Evolutionary conservation across 2,797 vertebrate genomes (phyloP), one percentile per base, ranked within the genome.

Genomic region (Manis pentadactyla): DNA sequence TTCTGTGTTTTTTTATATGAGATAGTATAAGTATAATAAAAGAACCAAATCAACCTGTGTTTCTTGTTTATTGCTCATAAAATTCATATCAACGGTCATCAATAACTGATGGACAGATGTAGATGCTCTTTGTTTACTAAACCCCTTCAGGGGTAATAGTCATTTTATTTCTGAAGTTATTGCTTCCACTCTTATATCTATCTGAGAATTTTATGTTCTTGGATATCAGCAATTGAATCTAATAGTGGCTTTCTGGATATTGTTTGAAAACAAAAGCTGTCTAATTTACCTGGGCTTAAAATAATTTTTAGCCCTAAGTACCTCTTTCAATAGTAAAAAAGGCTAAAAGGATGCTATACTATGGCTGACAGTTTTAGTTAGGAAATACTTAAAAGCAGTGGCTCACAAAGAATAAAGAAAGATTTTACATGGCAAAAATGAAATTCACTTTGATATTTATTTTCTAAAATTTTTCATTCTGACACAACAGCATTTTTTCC

Each of bases 1-100:
- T 90, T 95, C 78, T 31, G 29, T 84, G 49, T 64, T 46, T 89
- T 21, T 37, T 37, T 78, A 73, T 64, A 53, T 39, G 57, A 18
- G 49, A 31, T 95, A 91, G 92, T 79, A 87, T 83, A 74, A 88
- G 25, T 27, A 53, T 23, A 81, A 89, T 66, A 87, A 92, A 63
- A 31, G 9, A 29, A 42, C 23, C 61, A 84, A 74, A 82, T 21
- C 3, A 84, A 49, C 19, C 27, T 51, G 55, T 90, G 19, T 85
- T 63, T 31, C 27, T 69, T 71, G 59, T 25, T 92, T 96, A 57
- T 46, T 92, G 57, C 51, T 27, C 71, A 74, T 85, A 64, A 92
- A 95, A 81, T 42, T 51, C 51, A 2, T 0, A 17, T 91, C 21
- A 39, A 29, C 78, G 27, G 14, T 81, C 11, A 13, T 19, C 89